Evolutionary conservation across 2,113 vertebrate genomes (phyloP).

Genomic region (Nipponia nippon): DNA sequence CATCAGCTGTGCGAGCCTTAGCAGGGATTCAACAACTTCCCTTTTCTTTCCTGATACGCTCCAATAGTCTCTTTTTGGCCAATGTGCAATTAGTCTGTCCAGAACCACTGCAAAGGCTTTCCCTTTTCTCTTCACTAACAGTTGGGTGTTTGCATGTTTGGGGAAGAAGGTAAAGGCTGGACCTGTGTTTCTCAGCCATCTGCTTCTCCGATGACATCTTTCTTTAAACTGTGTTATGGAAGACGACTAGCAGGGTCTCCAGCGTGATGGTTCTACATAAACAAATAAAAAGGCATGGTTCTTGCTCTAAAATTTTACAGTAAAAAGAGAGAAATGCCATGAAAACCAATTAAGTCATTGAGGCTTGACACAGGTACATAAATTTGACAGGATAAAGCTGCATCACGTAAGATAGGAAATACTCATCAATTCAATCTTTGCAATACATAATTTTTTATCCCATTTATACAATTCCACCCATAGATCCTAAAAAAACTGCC

Average conservation of each 20-base stretch:
- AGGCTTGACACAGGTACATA: not conserved
- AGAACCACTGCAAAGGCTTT: not conserved
- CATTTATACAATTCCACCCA: not conserved
- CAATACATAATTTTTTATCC: not conserved
- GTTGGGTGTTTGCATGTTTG: not conserved
- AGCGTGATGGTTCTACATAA: not conserved
- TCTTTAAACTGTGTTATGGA: not conserved
- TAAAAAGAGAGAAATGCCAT: not conserved
- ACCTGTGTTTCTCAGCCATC: slow-evolving; percentile 7
- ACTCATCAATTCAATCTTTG: not conserved
- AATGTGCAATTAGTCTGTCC: not conserved
- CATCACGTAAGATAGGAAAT: not conserved
- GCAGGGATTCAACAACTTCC: not conserved
- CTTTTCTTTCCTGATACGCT: not conserved
- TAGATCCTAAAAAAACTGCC: not conserved
- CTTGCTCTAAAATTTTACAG: not conserved
- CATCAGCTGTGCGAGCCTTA: not conserved
- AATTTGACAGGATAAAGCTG: not conserved
- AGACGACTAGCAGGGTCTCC: not conserved
- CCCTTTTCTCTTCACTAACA: not conserved
- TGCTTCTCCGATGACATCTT: not conserved
- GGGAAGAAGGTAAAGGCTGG: not conserved
- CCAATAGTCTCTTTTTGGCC: not conserved
- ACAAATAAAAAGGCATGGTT: not conserved
- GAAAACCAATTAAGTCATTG: not conserved